Evolutionary conservation across 2,797 vertebrate species (phyloP), one percentile per base, ranked within the genome.

Genomic region (Tragopan temminckii): DNA sequence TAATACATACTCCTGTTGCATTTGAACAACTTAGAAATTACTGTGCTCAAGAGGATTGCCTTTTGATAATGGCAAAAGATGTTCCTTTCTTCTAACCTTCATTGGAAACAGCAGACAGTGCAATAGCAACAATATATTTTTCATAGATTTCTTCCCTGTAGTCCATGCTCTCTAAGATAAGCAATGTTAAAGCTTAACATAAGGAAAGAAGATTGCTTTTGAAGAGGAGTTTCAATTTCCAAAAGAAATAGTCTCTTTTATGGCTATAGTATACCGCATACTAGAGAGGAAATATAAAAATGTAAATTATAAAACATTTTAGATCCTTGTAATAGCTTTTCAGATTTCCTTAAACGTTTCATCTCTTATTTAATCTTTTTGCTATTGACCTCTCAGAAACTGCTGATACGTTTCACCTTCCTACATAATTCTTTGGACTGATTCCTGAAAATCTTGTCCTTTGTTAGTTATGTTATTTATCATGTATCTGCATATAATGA

Each of bases 171-270:
- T 70, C 14, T 27, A 52, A 77, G 19, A 68, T 66, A n/a, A 12
- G 27, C 63, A 57, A 46, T 55, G 53, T 3, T 53, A 50, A 74
- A 63, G 12, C 33, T 67, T 85, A 63, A 77, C 62, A 38, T 36
- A 55, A 52, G 8, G 6, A 3, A 3, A 64, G 46, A 81, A 20
- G 3, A 1, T 3, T 1, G 3, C 11, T 36, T 57, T 72, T 18
- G 61, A 72, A 72, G 13, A 2, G 15, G 40, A 42, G 4, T 40
- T 90, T 36, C 18, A 21, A 11, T 43, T 88, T 88, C 57, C 59
- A 29, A 58, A 93, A 42, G 23, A 77, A 79, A 29, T 18, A 7
- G 1, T 70, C 27, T 63, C 85, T 67, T 57, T 48, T 59, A 3
- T 21, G 42, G 9, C n/a, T 58, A 13, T 13, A 80, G 18, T 31